A percentile compares a stretch with the other conserved stretches of the same genome.
Evolutionary conservation across 2,888 invertebrate genomes (phyloP).

Genomic region (Spodoptera picta): DNA sequence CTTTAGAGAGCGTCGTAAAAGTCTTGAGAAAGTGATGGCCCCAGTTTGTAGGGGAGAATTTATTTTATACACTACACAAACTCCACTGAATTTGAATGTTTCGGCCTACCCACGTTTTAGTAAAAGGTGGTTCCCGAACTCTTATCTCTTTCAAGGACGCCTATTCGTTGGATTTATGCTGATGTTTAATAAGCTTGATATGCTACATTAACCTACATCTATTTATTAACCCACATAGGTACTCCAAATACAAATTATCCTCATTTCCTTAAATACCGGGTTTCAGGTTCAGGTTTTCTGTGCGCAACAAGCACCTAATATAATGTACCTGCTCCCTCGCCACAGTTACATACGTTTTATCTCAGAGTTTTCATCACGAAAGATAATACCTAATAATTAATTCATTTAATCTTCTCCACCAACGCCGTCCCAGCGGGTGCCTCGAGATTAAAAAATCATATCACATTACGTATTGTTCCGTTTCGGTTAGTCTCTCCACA

Average conservation of each 20-base stretch:
- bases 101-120: slow-evolving; percentile 39
- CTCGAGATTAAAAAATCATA: slow-evolving; percentile 54
- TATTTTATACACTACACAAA: slow-evolving; percentile 53
- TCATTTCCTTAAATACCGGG: slow-evolving; percentile 10
- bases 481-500: slow-evolving; percentile 16
- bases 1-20: slow-evolving; percentile 61
- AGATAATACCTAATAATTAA: slow-evolving; percentile 53
- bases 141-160: slow-evolving; percentile 20
- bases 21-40: slow-evolving; percentile 61
- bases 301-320: slow-evolving; percentile 27
- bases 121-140: slow-evolving; percentile 13
- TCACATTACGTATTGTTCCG: slow-evolving; percentile 43
- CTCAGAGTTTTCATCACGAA: slow-evolving; percentile 34
- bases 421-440: slow-evolving; percentile 33
- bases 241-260: slow-evolving; percentile 16
- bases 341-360: slow-evolving; percentile 7
- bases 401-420: slow-evolving; percentile 46
- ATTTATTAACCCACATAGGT: slow-evolving; percentile 5
- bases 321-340: slow-evolving; percentile 26
- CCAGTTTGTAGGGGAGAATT: slow-evolving; percentile 60
- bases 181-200: slow-evolving; percentile 10
- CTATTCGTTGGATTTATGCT: slow-evolving; percentile 11
- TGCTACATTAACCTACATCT: neutral
- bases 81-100: slow-evolving; percentile 47
- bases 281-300: slow-evolving; percentile 7